These are phyloP conservation scores for Drosophila chauvacae DNA, from an alignment of 1,140 invertebrate species.

Conservation along the genomic window DNA sequence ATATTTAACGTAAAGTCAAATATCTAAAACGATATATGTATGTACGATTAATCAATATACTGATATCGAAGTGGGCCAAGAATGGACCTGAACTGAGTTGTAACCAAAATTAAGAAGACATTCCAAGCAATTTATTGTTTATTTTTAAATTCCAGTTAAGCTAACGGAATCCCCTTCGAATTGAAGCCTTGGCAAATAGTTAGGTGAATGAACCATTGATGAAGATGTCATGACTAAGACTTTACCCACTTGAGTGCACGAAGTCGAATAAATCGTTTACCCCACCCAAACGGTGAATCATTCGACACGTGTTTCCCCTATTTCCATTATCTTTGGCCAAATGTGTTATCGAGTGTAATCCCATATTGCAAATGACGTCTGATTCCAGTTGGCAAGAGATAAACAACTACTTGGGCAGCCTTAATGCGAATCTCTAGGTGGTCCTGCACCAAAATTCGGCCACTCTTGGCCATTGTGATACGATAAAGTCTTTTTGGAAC, in stretches of 20 bases:
- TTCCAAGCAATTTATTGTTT: background rate
- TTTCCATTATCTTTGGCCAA: slow-evolving; percentile 4
- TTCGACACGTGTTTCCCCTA: slow-evolving; percentile 1
- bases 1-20: background rate
- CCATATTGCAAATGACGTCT: background rate
- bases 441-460: background rate
- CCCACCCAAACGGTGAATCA: slow-evolving; percentile 13
- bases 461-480: background rate
- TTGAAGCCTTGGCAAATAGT: background rate
- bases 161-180: background rate
- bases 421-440: slow-evolving; percentile 4
- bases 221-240: slow-evolving; percentile 9
- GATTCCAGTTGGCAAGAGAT: background rate
- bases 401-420: background rate
- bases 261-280: background rate
- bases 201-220: background rate
- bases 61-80: background rate
- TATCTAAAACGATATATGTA: background rate
- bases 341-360: slow-evolving; percentile 3
- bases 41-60: background rate
- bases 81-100: background rate
- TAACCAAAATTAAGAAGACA: background rate
- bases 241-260: background rate
- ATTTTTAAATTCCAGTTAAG: background rate
- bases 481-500: background rate